These are phyloP conservation scores for Trichopria drosophilae DNA, from an alignment of 2,888 invertebrate species.

Conservation along the genomic window DNA sequence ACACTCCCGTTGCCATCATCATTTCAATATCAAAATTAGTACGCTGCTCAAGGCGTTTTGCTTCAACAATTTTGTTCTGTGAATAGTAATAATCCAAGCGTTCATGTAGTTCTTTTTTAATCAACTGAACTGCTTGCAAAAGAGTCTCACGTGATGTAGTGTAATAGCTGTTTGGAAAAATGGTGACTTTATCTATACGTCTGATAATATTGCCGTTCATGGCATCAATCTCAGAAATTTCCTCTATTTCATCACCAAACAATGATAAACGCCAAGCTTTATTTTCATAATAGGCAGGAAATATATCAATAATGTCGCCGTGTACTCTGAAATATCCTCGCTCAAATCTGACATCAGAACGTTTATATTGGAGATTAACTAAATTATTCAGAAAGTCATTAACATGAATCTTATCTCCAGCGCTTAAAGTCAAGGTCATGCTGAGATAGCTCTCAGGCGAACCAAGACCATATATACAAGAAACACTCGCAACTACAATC, in stretches of 20 bases:
- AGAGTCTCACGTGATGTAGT: conserved; percentile 13
- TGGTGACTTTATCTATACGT: conserved; percentile 11
- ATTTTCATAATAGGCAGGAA: conserved; percentile 16
- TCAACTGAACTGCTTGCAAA: conserved; percentile 6
- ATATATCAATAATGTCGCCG: conserved; percentile 22
- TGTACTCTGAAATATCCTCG: conserved; percentile 19
- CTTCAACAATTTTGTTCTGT: conserved; percentile 18
- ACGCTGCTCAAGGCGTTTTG: conserved; percentile 19
- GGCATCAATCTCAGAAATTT: conserved; percentile 18
- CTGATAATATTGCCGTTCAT: conserved; percentile 17
- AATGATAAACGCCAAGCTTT: conserved; percentile 18
- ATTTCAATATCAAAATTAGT: conserved; percentile 23
- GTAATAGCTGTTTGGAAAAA: conserved; percentile 20
- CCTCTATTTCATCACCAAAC: conserved; percentile 24
- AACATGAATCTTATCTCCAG: conserved; percentile 15
- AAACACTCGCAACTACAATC: conserved; percentile 24
- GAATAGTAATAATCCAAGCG: conserved; percentile 14
- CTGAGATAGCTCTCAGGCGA: conserved; percentile 17
- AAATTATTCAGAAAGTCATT: conserved; percentile 16
- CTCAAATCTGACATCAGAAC: conserved; percentile 18
- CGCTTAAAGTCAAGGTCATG: conserved; percentile 13
- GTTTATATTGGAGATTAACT: conserved; percentile 19
- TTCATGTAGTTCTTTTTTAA: conserved; percentile 20
- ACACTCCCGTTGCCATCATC: conserved; percentile 21
- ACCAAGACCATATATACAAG: conserved; percentile 26